These are phyloP conservation scores for Squalus acanthias DNA, from an alignment of 2,797 vertebrate species.

Conservation along the genomic window DNA sequence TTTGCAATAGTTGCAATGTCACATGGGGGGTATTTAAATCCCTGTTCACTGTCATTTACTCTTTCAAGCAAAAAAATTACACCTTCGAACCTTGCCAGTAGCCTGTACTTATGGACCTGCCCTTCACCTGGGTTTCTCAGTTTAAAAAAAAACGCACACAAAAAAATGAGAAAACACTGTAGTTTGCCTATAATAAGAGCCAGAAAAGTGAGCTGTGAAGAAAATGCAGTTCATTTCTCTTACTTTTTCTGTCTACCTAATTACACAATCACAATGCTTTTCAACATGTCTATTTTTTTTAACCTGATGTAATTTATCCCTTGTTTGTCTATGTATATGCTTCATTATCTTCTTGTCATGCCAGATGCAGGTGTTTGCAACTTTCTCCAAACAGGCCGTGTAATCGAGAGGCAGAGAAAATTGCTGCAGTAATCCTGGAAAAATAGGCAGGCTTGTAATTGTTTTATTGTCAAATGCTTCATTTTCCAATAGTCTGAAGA, in stretches of 20 bases:
- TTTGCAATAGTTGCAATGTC: background rate
- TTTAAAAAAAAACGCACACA: background rate
- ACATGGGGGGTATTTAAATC: background rate
- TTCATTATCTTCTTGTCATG: background rate
- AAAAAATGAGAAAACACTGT: background rate
- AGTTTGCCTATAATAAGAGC: background rate
- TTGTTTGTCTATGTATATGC: background rate
- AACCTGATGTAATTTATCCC: background rate
- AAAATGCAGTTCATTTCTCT: background rate
- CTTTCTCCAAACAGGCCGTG: slow-evolving; percentile 4
- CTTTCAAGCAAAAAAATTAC: background rate
- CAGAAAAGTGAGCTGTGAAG: background rate
- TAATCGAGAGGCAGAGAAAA: background rate
- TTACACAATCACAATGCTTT: background rate
- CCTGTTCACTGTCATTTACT: background rate
- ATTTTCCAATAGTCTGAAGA: background rate
- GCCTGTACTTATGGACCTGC: background rate
- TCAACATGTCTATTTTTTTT: background rate
- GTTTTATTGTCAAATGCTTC: background rate
- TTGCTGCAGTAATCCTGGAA: background rate
- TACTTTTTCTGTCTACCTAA: background rate
- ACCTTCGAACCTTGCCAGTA: background rate
- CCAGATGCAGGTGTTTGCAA: background rate
- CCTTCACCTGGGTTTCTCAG: too few species aligned
- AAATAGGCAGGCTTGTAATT: slow-evolving; percentile 4